Base-by-base conservation (phyloP, 2,888 invertebrate genomes). In the Netelia inedita region DNA sequence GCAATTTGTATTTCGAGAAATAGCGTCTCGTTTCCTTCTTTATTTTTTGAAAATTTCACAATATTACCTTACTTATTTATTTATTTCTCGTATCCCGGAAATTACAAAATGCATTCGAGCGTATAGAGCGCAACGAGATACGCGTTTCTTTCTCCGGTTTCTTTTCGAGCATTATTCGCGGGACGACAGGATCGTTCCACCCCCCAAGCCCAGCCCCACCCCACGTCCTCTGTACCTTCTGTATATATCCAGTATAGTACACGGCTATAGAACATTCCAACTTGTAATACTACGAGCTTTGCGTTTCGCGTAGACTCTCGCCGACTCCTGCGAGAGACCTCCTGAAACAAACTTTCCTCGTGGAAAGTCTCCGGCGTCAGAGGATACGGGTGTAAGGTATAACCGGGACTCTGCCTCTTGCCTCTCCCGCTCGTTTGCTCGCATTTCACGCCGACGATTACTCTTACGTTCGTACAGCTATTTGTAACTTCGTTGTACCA, bases 371-470 rank as follows among this genome's bases (percentile, higher is more conserved):
- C 74, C 75, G 75, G 71, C 57, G 63, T 79, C 74, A 53, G 28
- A 28, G 63, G 68, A 81, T 65, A 71, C 65, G 65, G 84, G 68
- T 63, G 68, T 16, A 74, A 28, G 79, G 57, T 41, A 19, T 23
- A 55, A 10, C 65, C 55, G 61, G 53, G 79, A 14, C 16, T n/a
- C 57, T 57, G 16, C 10, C n/a, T 41, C 71, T 41, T 41, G 35
- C 43, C 19, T 16, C 19, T 16, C 53, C 19, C 59, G 66, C 71
- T 71, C 78, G 71, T 82, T 82, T 75, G 85, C 82, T 82, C 72
- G 85, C 82, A 65, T 79, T 85, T 85, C 82, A 65, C 85, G 72
- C 79, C 74, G 79, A 85, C 85, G 82, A 85, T 85, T 85, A 85
- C 85, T 85, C 85, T 82, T 79, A 71, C 74, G 79, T 85, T 79